Percentiles rank a stretch among this genome's conserved stretches.
phyloP scores from a whole-genome alignment of 1,140 invertebrate species.

The Drosophila quadrilineata region DNA sequence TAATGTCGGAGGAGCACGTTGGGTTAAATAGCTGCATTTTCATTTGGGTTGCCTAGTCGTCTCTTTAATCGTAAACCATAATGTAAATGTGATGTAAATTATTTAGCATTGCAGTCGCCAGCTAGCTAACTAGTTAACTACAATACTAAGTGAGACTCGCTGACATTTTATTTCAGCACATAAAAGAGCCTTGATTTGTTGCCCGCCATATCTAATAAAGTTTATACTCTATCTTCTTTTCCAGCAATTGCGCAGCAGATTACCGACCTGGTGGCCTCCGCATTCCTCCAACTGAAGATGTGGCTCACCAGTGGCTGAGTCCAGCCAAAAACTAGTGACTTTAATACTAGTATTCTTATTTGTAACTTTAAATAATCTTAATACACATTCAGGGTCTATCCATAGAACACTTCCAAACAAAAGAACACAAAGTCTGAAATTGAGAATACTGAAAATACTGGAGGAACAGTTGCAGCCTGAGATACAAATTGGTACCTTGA shows the following conservation, averaged over 20 bases:
- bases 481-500: conserved; percentile 29
- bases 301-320: conserved; percentile 67
- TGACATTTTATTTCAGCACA: conserved; percentile 50
- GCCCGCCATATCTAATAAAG: conserved; percentile 55
- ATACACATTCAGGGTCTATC: conserved; percentile 22
- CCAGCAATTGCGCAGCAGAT: conserved; percentile 63
- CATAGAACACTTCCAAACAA: conserved; percentile 41
- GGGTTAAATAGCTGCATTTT: conserved; percentile 38
- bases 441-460: conserved; percentile 23
- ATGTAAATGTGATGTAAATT: conserved; percentile 72
- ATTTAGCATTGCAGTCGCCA: conserved; percentile 47
- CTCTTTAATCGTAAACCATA: too few species aligned
- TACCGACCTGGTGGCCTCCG: conserved; percentile 46
- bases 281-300: conserved; percentile 61
- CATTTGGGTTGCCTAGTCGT: conserved; percentile 5
- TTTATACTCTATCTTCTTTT: conserved; percentile 64
- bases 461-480: conserved; percentile 14
- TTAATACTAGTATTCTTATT: not conserved
- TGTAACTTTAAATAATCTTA: conserved; percentile 10
- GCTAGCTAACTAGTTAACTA: not conserved
- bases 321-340: conserved; percentile 1
- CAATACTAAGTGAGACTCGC: too few species aligned
- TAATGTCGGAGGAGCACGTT: not conserved
- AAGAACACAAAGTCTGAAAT: conserved; percentile 63
- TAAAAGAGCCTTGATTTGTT: conserved; percentile 51